Evolutionary conservation across 1,140 invertebrate species (phyloP), one percentile per base, ranked within the genome.

Genomic region (Pentalonia nigronervosa): DNA sequence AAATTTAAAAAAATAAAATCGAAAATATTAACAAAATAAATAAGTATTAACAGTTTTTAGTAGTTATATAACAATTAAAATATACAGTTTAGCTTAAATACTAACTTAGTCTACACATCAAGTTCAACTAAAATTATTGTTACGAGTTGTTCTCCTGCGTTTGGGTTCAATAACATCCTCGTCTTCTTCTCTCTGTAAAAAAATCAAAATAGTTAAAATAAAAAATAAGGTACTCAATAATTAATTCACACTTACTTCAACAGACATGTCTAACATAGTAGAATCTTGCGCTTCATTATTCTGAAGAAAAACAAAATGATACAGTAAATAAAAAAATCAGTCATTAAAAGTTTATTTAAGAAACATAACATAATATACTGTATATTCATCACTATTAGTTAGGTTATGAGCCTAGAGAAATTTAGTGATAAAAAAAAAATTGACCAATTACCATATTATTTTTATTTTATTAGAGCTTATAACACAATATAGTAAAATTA

Each of bases 11-110:
- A 92, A 91, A 84, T 94, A 48, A 36, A 84, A 92, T 93, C 30
- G 30, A 89, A 60, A 90, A 94, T 90, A 84, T 94, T 86, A 94
- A 94, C 83, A 90, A 90, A 91, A 94, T 88, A 90, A 83, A 91
- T 53, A 94, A 86, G 45, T 94, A 94, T 94, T 87, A 94, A 94
- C 91, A 94, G 30, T 53, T 67, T 90, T 53, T 47, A 81, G 81
- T 93, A 83, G 47, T n/a, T 93, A 93, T 93, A 86, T 83, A 93
- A 93, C 91, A 93, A 84, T 86, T 86, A 56, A 56, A 90, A 86
- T 56, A 30, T 86, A 93, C 91, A 93, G 21, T 36, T 84, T 41
- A 90, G 25, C 41, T 30, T 9, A 67, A 14, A 90, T 7, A n/a
- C 30, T 67, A 67, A 17, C 30, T 67, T n/a, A n/a, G 60, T 45